phyloP scores from a whole-genome alignment of 2,113 vertebrate genomes.

The Plotosus lineatus region DNA sequence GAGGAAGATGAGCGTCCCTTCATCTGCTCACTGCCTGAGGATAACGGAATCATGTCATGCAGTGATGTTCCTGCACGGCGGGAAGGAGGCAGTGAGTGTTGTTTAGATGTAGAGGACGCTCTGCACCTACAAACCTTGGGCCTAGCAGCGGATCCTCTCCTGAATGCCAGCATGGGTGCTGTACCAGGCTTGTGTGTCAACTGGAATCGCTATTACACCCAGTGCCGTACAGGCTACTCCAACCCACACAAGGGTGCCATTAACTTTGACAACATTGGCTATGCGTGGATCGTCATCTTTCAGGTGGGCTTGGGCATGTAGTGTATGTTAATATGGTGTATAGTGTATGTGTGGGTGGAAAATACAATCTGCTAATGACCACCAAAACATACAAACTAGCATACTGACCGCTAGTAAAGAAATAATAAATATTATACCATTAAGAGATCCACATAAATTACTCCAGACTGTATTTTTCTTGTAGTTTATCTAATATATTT shows the following conservation, averaged over 20 bases:
- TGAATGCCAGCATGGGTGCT: constrained; percentile 70
- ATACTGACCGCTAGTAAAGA: not conserved
- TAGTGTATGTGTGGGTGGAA: not conserved
- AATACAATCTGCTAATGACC: not conserved
- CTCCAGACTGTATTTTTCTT: not conserved
- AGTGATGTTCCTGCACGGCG: constrained; percentile 85
- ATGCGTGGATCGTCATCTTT: constrained; percentile 98
- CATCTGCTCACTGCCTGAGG: constrained; percentile 93
- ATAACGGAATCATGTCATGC: constrained; percentile 98
- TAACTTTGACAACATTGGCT: constrained; percentile 98
- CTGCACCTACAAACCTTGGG: constrained; percentile 81
- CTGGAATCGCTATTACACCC: constrained; percentile 96
- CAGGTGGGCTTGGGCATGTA: constrained; percentile 75
- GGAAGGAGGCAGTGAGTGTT: constrained; percentile 85
- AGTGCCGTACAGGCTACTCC: constrained; percentile 84
- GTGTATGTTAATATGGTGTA: not conserved
- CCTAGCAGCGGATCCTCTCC: constrained; percentile 70
- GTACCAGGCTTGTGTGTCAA: constrained; percentile 89
- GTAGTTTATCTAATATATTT: not conserved
- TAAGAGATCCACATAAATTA: not conserved
- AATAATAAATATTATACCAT: not conserved
- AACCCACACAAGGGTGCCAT: constrained; percentile 98
- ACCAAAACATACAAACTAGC: not conserved
- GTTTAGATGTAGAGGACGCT: constrained; percentile 88
- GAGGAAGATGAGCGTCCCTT: constrained; percentile 96